Percentiles rank a stretch among this genome's conserved stretches.
Conservation (phyloP, 2,113 vertebrate genomes). For the Notiomystis cincta region DNA sequence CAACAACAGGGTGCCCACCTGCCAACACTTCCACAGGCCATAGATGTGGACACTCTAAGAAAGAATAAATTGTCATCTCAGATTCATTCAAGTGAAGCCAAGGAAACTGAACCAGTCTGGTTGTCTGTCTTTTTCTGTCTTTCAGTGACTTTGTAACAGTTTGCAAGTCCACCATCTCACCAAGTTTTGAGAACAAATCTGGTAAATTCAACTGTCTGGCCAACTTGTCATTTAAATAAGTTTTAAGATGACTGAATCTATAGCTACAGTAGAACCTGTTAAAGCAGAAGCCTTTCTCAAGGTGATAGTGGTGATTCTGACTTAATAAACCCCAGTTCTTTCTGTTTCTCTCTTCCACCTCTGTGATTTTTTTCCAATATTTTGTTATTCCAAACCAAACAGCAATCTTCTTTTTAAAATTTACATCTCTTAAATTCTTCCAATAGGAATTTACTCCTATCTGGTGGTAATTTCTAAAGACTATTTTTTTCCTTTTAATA, state of each 20-base stretch:
- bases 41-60: background rate
- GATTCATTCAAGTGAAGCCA: background rate
- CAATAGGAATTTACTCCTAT: background rate
- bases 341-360: background rate
- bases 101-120: background rate
- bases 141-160: background rate
- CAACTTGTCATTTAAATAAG: background rate
- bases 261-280: background rate
- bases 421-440: background rate
- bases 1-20: background rate
- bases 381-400: background rate
- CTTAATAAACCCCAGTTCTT: background rate
- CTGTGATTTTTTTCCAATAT: background rate
- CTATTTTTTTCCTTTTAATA: background rate
- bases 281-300: background rate
- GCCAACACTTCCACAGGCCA: background rate
- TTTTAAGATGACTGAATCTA: background rate
- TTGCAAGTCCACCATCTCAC: background rate
- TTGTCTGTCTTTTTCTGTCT: background rate
- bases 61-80: background rate
- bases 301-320: background rate
- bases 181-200: background rate
- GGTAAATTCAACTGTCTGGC: background rate
- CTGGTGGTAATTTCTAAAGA: background rate
- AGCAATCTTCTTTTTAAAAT: background rate